Evolutionary conservation across 2,113 vertebrate genomes (phyloP).

Genomic region (Toxotes jaculatrix): DNA sequence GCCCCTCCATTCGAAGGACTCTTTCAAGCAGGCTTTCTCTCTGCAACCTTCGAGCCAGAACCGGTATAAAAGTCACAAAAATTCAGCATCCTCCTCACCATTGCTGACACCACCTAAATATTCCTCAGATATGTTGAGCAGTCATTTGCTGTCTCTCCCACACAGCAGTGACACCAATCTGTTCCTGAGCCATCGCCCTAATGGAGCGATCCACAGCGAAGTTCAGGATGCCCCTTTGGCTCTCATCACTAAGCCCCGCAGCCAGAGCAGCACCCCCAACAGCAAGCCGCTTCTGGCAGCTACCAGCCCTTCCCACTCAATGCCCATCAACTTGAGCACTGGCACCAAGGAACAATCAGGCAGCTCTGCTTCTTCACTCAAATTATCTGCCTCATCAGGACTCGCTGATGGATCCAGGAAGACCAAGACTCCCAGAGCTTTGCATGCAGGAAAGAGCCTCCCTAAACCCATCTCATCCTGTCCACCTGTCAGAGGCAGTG

Average conservation of each 20-base stretch:
- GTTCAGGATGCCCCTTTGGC: slow-evolving; percentile 95
- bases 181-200: slow-evolving; percentile 88
- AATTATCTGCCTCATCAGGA: slow-evolving; percentile 82
- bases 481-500: slow-evolving; percentile 84
- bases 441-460: slow-evolving; percentile 75
- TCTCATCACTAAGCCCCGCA: slow-evolving; percentile 90
- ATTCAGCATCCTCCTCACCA: slow-evolving; percentile 69
- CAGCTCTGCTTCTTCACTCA: slow-evolving; percentile 71
- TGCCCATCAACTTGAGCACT: slow-evolving; percentile 90
- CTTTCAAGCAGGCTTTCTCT: slow-evolving; percentile 88
- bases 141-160: slow-evolving; percentile 83
- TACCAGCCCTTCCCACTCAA: slow-evolving; percentile 81
- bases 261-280: slow-evolving; percentile 82
- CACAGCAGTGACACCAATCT: slow-evolving; percentile 89
- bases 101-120: slow-evolving; percentile 82
- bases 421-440: slow-evolving; percentile 79
- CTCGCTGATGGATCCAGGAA: slow-evolving; percentile 83
- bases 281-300: slow-evolving; percentile 82
- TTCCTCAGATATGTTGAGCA: slow-evolving; percentile 82
- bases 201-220: slow-evolving; percentile 87
- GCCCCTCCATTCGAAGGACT: slow-evolving; percentile 85
- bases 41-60: slow-evolving; percentile 87
- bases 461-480: slow-evolving; percentile 78
- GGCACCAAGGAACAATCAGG: slow-evolving; percentile 82
- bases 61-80: slow-evolving; percentile 87